These are phyloP conservation scores for Turritopsis rubra DNA, from an alignment of 30 jellyfish, hydroid and myxozoan species.

Conservation along the genomic window DNA sequence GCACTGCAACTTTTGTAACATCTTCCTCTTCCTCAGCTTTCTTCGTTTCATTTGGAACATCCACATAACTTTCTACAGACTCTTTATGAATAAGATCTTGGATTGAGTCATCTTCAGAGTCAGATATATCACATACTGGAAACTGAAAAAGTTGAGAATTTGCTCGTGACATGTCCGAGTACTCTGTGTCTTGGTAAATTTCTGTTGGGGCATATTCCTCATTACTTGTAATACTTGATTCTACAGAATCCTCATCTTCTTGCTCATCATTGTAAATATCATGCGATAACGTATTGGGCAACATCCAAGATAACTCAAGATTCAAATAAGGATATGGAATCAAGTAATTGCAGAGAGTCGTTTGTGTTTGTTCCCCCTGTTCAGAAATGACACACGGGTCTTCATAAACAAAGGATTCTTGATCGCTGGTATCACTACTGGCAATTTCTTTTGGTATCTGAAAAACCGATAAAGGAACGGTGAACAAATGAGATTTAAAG, in stretches of 20 bases:
- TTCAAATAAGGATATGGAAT: constrained; percentile 14
- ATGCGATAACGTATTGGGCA: neutral
- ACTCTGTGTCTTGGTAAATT: neutral
- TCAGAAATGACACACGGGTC: neutral
- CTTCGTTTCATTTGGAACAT: neutral
- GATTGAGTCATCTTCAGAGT: neutral
- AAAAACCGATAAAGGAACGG: neutral
- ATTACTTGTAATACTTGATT: neutral
- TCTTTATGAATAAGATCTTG: neutral
- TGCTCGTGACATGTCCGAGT: neutral
- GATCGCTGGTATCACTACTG: neutral
- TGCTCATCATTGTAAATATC: neutral
- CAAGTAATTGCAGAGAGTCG: neutral
- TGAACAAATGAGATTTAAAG: constrained; percentile 7
- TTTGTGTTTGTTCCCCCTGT: neutral
- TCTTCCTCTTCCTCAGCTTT: neutral
- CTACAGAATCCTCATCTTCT: neutral
- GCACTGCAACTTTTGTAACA: neutral
- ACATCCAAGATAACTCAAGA: constrained; percentile 7
- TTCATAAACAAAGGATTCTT: constrained; percentile 15
- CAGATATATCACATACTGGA: constrained; percentile 3
- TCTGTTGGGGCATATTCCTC: constrained; percentile 1
- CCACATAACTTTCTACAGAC: neutral
- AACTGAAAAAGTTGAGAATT: neutral
- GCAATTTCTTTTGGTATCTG: neutral